Percentiles rank a stretch among this genome's conserved stretches.
Evolutionary conservation across 2,888 invertebrate species (phyloP).

Genomic region (Diloba caeruleocephala): DNA sequence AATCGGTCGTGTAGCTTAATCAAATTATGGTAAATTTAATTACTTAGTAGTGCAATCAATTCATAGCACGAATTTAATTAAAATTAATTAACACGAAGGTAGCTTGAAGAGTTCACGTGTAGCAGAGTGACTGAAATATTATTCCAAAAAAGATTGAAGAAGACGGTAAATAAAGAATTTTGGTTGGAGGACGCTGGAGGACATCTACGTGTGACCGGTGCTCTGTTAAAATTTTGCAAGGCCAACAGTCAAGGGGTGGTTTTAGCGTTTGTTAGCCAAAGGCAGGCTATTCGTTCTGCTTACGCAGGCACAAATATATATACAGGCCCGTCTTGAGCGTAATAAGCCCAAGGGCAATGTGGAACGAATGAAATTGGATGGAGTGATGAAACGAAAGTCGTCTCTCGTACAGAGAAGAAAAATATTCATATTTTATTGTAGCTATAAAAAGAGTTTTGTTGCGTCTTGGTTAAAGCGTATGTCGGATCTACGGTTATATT

Average conservation of each 20-base stretch:
- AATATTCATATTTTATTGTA: conserved; percentile 69
- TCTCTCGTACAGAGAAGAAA: conserved; percentile 52
- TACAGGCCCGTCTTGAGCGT: conserved; percentile 58
- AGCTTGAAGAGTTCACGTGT: conserved; percentile 13
- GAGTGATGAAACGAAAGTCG: conserved; percentile 67
- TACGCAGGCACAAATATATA: conserved; percentile 59
- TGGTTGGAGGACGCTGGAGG: conserved; percentile 16
- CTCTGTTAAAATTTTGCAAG: conserved; percentile 56
- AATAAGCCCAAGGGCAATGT: conserved; percentile 71
- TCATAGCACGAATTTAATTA: conserved; percentile 39
- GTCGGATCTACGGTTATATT: conserved; percentile 30
- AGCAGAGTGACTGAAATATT: conserved; percentile 22
- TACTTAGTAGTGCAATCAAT: conserved; percentile 41
- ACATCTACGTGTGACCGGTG: conserved; percentile 43
- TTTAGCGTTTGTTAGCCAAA: conserved; percentile 58
- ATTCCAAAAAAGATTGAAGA: conserved; percentile 10
- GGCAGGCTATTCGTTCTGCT: conserved; percentile 60
- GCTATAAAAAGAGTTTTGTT: conserved; percentile 59
- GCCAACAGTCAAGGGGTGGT: conserved; percentile 45
- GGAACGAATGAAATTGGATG: conserved; percentile 68
- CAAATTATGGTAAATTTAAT: conserved; percentile 28
- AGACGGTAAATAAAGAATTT: conserved; percentile 5
- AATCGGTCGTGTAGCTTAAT: conserved; percentile 12
- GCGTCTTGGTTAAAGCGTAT: conserved; percentile 47
- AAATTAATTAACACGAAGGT: conserved; percentile 42